Evolutionary conservation across 2,888 invertebrate genomes (phyloP), one percentile per base, ranked within the genome.

Genomic region (Drosophila mimica): DNA sequence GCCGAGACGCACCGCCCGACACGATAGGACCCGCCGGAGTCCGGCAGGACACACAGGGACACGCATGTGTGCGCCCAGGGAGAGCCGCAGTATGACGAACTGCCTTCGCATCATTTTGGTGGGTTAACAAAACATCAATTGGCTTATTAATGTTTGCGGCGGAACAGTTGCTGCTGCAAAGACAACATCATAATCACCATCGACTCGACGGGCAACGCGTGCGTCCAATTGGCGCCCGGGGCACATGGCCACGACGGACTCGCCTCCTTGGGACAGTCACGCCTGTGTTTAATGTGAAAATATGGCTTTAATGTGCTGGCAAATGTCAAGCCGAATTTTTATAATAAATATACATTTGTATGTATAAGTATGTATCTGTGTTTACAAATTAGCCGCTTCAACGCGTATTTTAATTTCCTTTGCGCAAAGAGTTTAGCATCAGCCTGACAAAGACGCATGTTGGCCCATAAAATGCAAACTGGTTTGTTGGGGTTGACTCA

Each of bases 111-210:
- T 51, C 38, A 34, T 25, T 34, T 34, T 34, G 86, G 66, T 74
- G 82, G 89, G 87, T 88, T 88, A 88, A 88, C 87, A 88, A 86
- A 86, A 86, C 89, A 86, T 83, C 85, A 86, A 86, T 86, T 86
- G 85, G 82, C 85, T 86, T 86, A 86, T 86, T 88, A 88, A 86
- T 86, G 89, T 86, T 82, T 80, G 78, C 67, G 69, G 58, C 57
- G 31, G 43, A 43, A 31, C 30, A 20, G 56, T 57, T 30, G 40
- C 65, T 53, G 56, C 62, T 58, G 30, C 60, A 61, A 60, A 73
- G 58, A 74, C 76, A 76, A 70, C 80, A 67, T 73, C 59, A 65
- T 54, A 46, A 78, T 52, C 74, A 43, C 49, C 63, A 49, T 51
- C 64, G 58, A 40, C 63, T 49, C 69, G 67, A 73, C 79, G 74